phyloP scores from a whole-genome alignment of 2,113 vertebrate genomes.

The Phyllostomus discolor region DNA sequence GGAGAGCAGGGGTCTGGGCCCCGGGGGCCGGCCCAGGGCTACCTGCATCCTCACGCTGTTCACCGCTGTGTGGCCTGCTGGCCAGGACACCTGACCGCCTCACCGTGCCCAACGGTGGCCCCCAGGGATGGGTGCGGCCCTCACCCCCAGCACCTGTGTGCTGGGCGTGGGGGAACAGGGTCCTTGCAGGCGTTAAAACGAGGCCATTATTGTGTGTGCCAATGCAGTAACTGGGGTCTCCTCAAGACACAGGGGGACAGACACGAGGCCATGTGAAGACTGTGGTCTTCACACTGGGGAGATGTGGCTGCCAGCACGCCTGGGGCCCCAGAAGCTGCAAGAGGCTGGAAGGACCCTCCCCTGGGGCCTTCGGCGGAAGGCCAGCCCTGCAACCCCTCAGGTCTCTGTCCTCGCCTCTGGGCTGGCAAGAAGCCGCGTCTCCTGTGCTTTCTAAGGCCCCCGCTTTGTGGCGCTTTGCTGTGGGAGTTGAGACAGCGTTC shows the following conservation, averaged over 20 bases:
- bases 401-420: not conserved
- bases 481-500: not conserved
- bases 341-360: not conserved
- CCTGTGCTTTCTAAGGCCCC: no score
- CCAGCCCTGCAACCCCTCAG: fast-evolving
- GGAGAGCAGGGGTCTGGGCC: not conserved
- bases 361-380: fast-evolving
- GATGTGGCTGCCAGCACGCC: not conserved
- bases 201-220: not conserved
- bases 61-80: no score
- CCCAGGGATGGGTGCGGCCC: not conserved
- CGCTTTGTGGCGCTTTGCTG: not conserved
- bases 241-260: not conserved
- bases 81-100: not conserved
- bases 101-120: fast-evolving
- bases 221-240: not conserved
- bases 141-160: not conserved
- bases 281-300: no score
- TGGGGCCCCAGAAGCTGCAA: not conserved
- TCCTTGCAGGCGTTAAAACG: not conserved
- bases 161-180: not conserved
- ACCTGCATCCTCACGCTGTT: not conserved
- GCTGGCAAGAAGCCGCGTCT: fast-evolving
- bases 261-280: no score
- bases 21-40: not conserved